phyloP scores from a whole-genome alignment of 1,140 invertebrate genomes.

The Papilio polytes region DNA sequence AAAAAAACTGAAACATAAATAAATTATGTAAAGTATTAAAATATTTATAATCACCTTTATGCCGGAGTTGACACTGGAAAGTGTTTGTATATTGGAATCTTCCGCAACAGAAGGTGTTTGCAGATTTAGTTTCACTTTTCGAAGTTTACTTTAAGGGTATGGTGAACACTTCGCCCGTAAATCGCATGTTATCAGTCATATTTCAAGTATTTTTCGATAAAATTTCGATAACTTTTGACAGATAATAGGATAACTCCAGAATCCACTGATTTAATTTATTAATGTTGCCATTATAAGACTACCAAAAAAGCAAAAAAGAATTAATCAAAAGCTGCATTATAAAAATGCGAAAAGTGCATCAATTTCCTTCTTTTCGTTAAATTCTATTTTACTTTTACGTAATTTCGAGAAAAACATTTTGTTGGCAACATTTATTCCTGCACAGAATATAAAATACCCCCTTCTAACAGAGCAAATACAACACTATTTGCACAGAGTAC shows the following conservation, averaged over 20 bases:
- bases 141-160: conserved; percentile 54
- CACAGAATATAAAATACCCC: neutral
- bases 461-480: too few species aligned
- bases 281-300: neutral
- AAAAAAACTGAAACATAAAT: neutral
- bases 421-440: neutral
- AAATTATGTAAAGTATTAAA: conserved; percentile 18
- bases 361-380: too few species aligned
- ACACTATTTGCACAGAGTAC: too few species aligned
- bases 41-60: conserved; percentile 49
- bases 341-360: too few species aligned
- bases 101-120: conserved; percentile 34
- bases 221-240: conserved; percentile 70
- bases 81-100: conserved; percentile 43
- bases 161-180: conserved; percentile 49
- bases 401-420: neutral
- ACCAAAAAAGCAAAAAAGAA: neutral
- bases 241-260: conserved; percentile 56
- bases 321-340: too few species aligned
- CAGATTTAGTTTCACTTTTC: conserved; percentile 40
- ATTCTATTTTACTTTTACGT: neutral
- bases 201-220: conserved; percentile 74
- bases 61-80: conserved; percentile 50
- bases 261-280: conserved; percentile 42
- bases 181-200: conserved; percentile 75